Evolutionary conservation across 1,140 invertebrate genomes (phyloP).

Genomic region (Pachypeltis micranthus): DNA sequence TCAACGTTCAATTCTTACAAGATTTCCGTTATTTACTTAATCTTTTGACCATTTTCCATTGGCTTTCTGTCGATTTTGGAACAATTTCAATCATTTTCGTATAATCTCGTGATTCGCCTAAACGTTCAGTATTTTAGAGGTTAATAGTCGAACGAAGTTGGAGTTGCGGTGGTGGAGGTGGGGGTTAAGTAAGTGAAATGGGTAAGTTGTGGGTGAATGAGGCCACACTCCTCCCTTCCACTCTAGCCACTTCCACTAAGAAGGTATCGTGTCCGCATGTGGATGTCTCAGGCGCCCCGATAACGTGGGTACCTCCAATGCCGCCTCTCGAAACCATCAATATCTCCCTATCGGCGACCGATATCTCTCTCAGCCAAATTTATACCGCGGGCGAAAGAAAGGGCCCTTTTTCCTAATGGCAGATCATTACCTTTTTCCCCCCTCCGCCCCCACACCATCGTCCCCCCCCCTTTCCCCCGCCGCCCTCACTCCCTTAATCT

Average conservation of each 20-base stretch:
- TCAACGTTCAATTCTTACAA: too few relatives aligned
- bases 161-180: too few relatives aligned
- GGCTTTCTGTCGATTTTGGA: too few relatives aligned
- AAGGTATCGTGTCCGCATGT: constrained; percentile 1
- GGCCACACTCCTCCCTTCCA: neutral
- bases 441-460: neutral
- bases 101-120: too few relatives aligned
- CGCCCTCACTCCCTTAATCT: neutral
- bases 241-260: neutral
- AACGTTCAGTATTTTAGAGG: too few relatives aligned
- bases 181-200: neutral
- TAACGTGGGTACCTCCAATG: neutral
- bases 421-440: constrained; percentile 14
- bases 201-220: neutral
- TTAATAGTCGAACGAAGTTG: too few relatives aligned
- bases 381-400: constrained; percentile 11
- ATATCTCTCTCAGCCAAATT: constrained; percentile 8
- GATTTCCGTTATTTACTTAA: too few relatives aligned
- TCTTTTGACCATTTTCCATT: too few relatives aligned
- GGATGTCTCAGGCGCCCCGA: neutral
- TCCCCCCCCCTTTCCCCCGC: neutral
- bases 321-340: constrained; percentile 11
- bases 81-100: too few relatives aligned
- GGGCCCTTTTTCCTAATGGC: constrained; percentile 19
- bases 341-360: constrained; percentile 7